Evolutionary conservation across 2,113 vertebrate species (phyloP), one percentile per base, ranked within the genome.

Genomic region (Nothocercus julius): DNA sequence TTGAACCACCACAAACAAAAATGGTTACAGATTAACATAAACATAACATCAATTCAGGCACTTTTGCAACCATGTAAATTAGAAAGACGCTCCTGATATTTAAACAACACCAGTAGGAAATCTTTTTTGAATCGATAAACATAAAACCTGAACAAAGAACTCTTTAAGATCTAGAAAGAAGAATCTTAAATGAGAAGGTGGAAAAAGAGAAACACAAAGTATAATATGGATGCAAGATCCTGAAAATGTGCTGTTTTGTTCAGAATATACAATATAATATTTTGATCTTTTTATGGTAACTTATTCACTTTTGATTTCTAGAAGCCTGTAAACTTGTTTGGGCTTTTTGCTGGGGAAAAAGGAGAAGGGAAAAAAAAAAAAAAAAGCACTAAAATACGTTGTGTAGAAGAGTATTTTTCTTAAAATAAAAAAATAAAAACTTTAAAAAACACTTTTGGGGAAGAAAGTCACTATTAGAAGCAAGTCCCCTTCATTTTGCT

Each of bases 301-400:
- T 88, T 54, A 13, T 14, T 66, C 5, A 47, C 30, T 53, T 85
- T 91, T 56, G 14, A 8, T 72, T 86, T 91, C 59, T 45, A 74
- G 38, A 84, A 27, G 28, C 36, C 14, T 68, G 22, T 42, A 70
- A 5, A 58, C 51, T 11, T 3, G 4, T 36, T 86, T 59, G 3
- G 6, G 34, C 15, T 79, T 87, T 20, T 11, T 15, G 27, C 22
- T 49, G 28, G 28, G 28, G 9, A 7, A 56, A 54, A 56, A 56
- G 16, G 16, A 27, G 2, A 66, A 47, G 58, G 25, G 1, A 38
- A 24, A 38, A 49, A 32, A 2, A 18, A 0, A 7, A 3, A 42
- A 30, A 45, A 49, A 15, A 7, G 2, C 11, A 22, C 47, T 72
- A 10, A 0, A 3, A 24, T 68, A 32, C 2, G 59, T 64, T 61